Evolutionary conservation across 2,888 invertebrate species (phyloP).

Genomic region (Holacanthella duospinosa): DNA sequence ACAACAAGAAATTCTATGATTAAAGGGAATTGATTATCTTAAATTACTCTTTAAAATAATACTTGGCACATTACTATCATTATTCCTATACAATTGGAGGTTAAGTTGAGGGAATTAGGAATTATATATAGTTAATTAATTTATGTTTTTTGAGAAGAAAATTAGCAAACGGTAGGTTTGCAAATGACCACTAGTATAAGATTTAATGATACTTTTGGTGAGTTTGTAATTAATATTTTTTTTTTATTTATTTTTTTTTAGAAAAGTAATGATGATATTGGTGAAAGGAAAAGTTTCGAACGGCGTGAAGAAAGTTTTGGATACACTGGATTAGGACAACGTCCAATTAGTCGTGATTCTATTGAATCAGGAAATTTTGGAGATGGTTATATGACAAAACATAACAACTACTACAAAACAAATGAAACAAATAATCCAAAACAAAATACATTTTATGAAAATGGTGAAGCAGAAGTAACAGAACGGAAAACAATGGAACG

Average conservation of each 20-base stretch:
- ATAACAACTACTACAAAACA: slow-evolving; percentile 36
- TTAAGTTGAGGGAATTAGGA: too few species aligned
- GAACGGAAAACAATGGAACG: slow-evolving; percentile 36
- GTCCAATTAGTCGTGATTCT: slow-evolving; percentile 26
- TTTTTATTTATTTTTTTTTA: slow-evolving; percentile 21
- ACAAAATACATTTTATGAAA: slow-evolving; percentile 33
- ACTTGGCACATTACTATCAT: too few species aligned
- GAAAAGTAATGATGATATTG: slow-evolving; percentile 34
- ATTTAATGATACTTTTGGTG: too few species aligned
- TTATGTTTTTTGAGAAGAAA: too few species aligned
- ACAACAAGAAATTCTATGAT: too few species aligned
- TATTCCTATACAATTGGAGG: too few species aligned
- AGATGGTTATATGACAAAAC: slow-evolving; percentile 35
- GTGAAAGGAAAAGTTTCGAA: slow-evolving; percentile 36
- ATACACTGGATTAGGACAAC: slow-evolving; percentile 31
- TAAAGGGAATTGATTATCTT: too few species aligned
- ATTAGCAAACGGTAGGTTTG: too few species aligned
- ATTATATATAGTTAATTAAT: too few species aligned
- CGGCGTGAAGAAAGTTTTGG: slow-evolving; percentile 37
- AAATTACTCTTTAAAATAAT: too few species aligned
- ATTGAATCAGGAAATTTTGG: slow-evolving; percentile 30
- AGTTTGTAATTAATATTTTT: too few species aligned
- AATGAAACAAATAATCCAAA: slow-evolving; percentile 36
- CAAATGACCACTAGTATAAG: too few species aligned
- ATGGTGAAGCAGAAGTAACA: slow-evolving; percentile 36